Evolutionary conservation across 2,113 vertebrate species (phyloP), one percentile per base, ranked within the genome.

Genomic region (Nothobranchius furzeri): DNA sequence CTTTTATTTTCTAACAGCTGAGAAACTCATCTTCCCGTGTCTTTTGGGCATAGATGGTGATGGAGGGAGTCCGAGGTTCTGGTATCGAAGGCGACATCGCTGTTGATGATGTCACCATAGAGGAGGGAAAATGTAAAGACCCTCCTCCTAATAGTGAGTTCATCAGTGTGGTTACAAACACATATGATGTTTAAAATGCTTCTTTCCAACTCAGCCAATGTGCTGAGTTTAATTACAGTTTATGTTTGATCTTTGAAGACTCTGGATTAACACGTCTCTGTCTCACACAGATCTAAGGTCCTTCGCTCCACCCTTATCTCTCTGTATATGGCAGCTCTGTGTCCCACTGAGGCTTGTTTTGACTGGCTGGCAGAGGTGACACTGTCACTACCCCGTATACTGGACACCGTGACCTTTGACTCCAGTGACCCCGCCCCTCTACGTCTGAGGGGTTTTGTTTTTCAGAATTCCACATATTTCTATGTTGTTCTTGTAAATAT

Each of bases 31-130:
- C 12, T 15, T 66, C 11, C 35, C 25, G 9, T 61, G 7, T 35
- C 15, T 90, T 30, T 46, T 12, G 47, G 24, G 0, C 46, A 64
- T 8, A 99, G 97, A 89, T 99, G 73, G 92, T 98, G 85, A 92
- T 99, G 73, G 97, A 98, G 92, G 97, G 97, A 3, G 91, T 98
- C 59, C 93, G 97, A 20, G 96, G 97, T 9, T 70, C 93, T 1
- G 97, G 97, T 0, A 96, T 98, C 15, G 97, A 99, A 90, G 97
- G 97, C 2, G 97, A 98, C 52, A 97, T 99, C 45, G 97, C 97
- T 63, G 93, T 98, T 4, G 97, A 99, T 25, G 96, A 99, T 7
- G 92, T 99, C 43, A 94, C 94, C 6, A 96, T 99, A 3, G 92
- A 96, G 73, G 97, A 98, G 90, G 96, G 97, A 48, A 94, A 96